A percentile compares a stretch with the other conserved stretches of the same genome.
These are phyloP conservation scores for Notolepis coatsorum DNA, from an alignment of 2,797 vertebrate genomes.

Conservation along the genomic window DNA sequence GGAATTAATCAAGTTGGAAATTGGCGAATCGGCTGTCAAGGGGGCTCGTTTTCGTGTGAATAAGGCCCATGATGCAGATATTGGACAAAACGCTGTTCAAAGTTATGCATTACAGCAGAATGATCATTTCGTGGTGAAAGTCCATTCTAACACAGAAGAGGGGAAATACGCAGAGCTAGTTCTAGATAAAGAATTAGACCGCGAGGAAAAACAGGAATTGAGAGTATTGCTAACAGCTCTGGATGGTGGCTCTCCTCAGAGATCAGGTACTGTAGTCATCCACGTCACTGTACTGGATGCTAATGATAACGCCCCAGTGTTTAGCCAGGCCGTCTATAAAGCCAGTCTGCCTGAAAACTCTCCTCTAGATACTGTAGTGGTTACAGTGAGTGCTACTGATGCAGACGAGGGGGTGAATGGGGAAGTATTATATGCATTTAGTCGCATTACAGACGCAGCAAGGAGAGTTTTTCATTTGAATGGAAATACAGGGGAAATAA, in stretches of 20 bases:
- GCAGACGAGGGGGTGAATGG: conserved; percentile 69
- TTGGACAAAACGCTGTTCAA: conserved; percentile 64
- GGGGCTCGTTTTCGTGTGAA: conserved; percentile 63
- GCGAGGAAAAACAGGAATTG: conserved; percentile 56
- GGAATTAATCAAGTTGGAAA: conserved; percentile 68
- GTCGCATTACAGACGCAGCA: conserved; percentile 52
- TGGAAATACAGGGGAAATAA: conserved; percentile 44
- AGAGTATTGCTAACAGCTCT: conserved; percentile 61
- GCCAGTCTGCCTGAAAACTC: conserved; percentile 65
- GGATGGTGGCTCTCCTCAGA: conserved; percentile 72
- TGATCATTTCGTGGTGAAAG: conserved; percentile 62
- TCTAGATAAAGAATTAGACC: conserved; percentile 67
- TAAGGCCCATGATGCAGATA: conserved; percentile 66
- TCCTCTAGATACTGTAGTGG: conserved; percentile 41
- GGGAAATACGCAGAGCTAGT: conserved; percentile 59
- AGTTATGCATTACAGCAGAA: conserved; percentile 70
- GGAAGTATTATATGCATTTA: conserved; percentile 67
- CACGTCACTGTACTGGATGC: conserved; percentile 69
- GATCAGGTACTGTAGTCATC: conserved; percentile 67
- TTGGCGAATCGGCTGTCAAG: conserved; percentile 33
- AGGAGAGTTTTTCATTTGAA: conserved; percentile 62
- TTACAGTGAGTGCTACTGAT: conserved; percentile 64
- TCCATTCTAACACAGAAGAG: no score
- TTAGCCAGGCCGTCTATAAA: conserved; percentile 61
- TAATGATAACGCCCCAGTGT: conserved; percentile 73